Conservation (phyloP, 1,140 invertebrate species). For the Plutomurus gul region DNA sequence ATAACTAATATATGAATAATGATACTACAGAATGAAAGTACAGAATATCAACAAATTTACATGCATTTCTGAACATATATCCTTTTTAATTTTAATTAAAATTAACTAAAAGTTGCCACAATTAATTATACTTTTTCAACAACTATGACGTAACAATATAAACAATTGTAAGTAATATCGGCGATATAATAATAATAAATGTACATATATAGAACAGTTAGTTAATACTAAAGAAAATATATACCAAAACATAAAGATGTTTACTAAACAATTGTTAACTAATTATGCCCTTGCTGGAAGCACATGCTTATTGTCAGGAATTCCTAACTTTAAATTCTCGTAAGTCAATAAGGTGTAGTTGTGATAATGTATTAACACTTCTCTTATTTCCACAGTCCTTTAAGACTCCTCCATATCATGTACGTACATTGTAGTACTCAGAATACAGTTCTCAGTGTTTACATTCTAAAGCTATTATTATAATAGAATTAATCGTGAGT, state of each 20-base stretch:
- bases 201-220: too few species aligned
- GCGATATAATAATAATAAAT: too few species aligned
- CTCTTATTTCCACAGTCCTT: background rate
- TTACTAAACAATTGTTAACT: constrained; percentile 2
- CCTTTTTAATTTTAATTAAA: too few species aligned
- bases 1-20: too few species aligned
- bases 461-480: background rate
- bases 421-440: constrained; percentile 6
- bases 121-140: too few species aligned
- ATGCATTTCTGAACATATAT: too few species aligned
- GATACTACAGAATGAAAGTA: too few species aligned
- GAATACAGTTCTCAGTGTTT: constrained; percentile 3
- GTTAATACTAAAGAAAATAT: too few species aligned
- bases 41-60: too few species aligned
- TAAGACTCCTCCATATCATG: background rate
- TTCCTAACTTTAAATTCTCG: constrained; percentile 18
- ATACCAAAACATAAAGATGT: background rate
- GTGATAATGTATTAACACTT: background rate
- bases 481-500: background rate
- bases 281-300: constrained; percentile 34
- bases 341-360: background rate
- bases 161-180: too few species aligned
- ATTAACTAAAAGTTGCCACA: too few species aligned
- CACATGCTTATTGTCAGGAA: constrained; percentile 45
- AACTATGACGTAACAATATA: too few species aligned